Evolutionary conservation across 2,888 invertebrate species (phyloP).

Genomic region (Orgyia antiqua): DNA sequence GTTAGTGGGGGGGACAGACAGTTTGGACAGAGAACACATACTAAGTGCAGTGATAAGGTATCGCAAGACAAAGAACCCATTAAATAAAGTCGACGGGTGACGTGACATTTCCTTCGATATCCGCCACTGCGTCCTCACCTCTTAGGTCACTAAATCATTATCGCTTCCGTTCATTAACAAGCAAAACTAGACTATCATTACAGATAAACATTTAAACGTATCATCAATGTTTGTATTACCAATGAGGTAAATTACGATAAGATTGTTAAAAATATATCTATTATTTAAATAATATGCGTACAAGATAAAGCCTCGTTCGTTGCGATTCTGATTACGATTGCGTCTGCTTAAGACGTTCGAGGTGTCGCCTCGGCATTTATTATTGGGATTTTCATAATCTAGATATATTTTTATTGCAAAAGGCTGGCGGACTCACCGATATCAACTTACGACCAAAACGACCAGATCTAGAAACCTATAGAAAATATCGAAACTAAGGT

Average conservation of each 20-base stretch:
- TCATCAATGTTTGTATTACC: slow-evolving; percentile 11
- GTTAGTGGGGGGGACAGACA: no score
- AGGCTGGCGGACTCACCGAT: no score
- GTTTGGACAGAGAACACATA: slow-evolving; percentile 39
- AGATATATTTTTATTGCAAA: no score
- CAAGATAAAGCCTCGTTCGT: no score
- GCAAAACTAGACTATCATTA: slow-evolving; percentile 40
- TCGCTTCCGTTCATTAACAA: slow-evolving; percentile 65
- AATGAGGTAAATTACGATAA: slow-evolving; percentile 11
- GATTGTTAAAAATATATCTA: slow-evolving; percentile 6
- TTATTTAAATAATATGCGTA: slow-evolving; percentile 10
- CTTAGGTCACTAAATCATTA: slow-evolving; percentile 69
- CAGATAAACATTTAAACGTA: slow-evolving; percentile 27
- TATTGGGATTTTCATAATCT: no score
- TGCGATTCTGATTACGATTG: no score
- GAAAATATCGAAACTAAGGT: no score
- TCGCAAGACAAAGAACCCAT: slow-evolving; percentile 75
- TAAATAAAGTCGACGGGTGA: slow-evolving; percentile 62
- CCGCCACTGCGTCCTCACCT: slow-evolving; percentile 61
- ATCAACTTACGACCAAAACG: no score
- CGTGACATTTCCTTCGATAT: slow-evolving; percentile 75
- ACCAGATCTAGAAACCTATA: no score
- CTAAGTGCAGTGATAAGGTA: slow-evolving; percentile 61
- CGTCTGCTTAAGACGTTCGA: no score
- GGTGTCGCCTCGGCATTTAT: no score